Base-by-base conservation (phyloP, 2,888 invertebrate genomes). In the Leptinotarsa tumamoca region DNA sequence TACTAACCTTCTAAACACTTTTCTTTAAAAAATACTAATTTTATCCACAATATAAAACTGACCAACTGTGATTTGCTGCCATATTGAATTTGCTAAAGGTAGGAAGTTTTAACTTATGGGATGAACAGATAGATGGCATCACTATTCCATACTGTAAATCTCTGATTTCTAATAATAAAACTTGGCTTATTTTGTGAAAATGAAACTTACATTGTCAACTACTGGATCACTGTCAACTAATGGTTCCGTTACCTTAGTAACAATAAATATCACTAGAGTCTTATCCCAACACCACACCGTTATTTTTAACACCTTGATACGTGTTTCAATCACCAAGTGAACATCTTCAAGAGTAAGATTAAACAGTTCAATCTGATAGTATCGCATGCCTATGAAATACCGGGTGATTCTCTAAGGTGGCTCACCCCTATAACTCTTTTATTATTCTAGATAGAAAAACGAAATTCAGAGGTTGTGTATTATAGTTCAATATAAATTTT, bases 1-100 rank as follows among this genome's bases (percentile, higher is more conserved):
- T 54, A 69, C 21, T 54, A 68, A 68, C 51, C 27, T 54, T 43
- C 69, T 69, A 23, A 69, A 54, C 68, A 68, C 18, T 50, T 68
- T 52, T 54, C 52, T 27, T 56, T 52, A 56, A 27, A 69, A 56
- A 56, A 33, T 17, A 69, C n/a, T 69, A 56, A 69, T 69, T 23
- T 54, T 27, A 54, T 54, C 27, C 54, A 54, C 56, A 69, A n/a
- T 56, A 69, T 54, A 15, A 5, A 7, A 27, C 69, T 13, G n/a
- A 43, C 33, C 54, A 56, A 69, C 69, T 50, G n/a, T 17, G 10
- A 43, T 23, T n/a, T 69, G 54, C 15, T 23, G 54, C 14, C 69
- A 69, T 69, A 69, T 69, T 69, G 56, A 69, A 69, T 56, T 18
- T 56, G 56, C 18, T 17, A 21, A 18, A 18, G 56, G 56, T 17